Evolutionary conservation across 2,888 invertebrate species (phyloP).

Genomic region (Acrobasis suavella): DNA sequence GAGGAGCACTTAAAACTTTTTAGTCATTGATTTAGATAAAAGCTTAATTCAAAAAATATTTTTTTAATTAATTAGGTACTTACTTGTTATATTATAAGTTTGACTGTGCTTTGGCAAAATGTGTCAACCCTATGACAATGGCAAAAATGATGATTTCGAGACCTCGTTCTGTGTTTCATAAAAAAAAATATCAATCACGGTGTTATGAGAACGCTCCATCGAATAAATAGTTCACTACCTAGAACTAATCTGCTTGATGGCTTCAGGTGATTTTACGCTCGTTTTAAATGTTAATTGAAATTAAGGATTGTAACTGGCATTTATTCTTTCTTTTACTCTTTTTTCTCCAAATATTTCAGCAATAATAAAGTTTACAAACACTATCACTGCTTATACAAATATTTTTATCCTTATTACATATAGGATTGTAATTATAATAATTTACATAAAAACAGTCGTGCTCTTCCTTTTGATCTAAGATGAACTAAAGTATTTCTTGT

Average conservation of each 20-base stretch:
- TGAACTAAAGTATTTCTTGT: neutral
- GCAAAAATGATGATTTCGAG: conserved; percentile 47
- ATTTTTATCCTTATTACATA: neutral
- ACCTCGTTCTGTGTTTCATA: conserved; percentile 40
- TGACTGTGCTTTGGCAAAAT: too few relatives aligned
- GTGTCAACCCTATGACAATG: conserved; percentile 32
- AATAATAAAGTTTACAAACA: neutral
- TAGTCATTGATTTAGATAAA: too few relatives aligned
- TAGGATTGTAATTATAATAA: neutral
- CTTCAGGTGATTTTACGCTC: conserved; percentile 23
- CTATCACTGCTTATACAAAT: too few relatives aligned
- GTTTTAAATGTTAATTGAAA: conserved; percentile 9
- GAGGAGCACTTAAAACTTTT: too few relatives aligned
- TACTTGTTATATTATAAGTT: too few relatives aligned
- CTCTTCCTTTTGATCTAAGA: neutral
- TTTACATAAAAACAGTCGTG: neutral
- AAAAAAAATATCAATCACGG: conserved; percentile 31
- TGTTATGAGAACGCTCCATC: conserved; percentile 19
- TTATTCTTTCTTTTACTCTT: neutral
- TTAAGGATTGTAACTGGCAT: neutral
- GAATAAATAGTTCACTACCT: conserved; percentile 25
- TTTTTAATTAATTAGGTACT: too few relatives aligned
- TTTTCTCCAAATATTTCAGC: neutral
- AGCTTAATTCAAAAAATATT: too few relatives aligned
- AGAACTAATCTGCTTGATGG: conserved; percentile 24